Percentiles rank a stretch among this genome's conserved stretches.
These are phyloP conservation scores for Oceanodroma tethys DNA, from an alignment of 2,113 vertebrate genomes.

Conservation along the genomic window DNA sequence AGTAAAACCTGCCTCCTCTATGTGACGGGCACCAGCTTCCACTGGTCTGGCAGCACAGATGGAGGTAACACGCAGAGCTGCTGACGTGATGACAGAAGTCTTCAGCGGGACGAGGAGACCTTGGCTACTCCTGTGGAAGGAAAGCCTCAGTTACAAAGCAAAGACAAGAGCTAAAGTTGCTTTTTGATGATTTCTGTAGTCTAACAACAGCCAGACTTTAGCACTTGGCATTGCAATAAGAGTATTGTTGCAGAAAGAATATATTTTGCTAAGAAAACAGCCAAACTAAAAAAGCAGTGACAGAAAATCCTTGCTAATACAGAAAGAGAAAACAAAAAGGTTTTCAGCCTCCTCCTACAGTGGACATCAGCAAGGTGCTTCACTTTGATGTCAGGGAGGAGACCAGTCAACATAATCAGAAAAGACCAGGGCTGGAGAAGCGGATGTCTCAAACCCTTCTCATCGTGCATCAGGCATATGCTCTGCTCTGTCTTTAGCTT, in stretches of 20 bases:
- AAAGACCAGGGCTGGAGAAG: neutral
- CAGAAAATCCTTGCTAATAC: neutral
- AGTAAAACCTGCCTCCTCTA: neutral
- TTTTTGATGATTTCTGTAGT: neutral
- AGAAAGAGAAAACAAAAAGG: neutral
- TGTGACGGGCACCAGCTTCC: neutral
- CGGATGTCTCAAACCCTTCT: neutral
- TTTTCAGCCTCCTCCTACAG: neutral
- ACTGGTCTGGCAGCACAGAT: neutral
- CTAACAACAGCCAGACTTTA: neutral
- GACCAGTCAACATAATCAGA: neutral
- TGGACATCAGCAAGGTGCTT: neutral
- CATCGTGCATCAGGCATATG: fast-evolving
- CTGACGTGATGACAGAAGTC: neutral
- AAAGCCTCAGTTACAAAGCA: neutral
- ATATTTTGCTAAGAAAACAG: neutral
- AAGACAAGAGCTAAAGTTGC: neutral
- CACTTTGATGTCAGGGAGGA: neutral
- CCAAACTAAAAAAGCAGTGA: neutral
- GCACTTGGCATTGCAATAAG: neutral
- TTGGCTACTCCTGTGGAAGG: neutral
- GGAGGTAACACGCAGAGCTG: neutral
- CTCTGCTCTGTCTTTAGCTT: neutral
- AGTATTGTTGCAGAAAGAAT: neutral
- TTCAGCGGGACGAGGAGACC: neutral